Conservation (phyloP, 2,797 vertebrate genomes). For the Thaleichthys pacificus region DNA sequence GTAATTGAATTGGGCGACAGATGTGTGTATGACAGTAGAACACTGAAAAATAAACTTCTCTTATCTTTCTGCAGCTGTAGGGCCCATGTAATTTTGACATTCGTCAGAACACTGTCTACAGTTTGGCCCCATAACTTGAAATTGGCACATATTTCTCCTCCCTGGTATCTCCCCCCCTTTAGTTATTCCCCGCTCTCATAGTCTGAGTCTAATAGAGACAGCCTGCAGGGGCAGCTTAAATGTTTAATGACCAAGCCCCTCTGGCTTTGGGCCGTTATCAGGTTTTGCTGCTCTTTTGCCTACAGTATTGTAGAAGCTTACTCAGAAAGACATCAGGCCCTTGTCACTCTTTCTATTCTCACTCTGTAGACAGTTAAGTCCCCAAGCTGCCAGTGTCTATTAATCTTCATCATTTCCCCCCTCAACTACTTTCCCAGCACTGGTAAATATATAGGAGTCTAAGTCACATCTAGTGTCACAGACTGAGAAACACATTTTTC, state of each 20-base stretch:
- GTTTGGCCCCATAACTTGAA: conserved; percentile 3
- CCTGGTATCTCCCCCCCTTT: conserved; percentile 13
- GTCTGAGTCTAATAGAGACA: conserved; percentile 41
- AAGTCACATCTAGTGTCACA: conserved; percentile 51
- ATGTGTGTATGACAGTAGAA: conserved; percentile 22
- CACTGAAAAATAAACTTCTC: background rate
- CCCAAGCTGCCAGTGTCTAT: conserved; percentile 65
- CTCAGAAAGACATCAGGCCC: conserved; percentile 56
- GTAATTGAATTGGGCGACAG: conserved; percentile 48
- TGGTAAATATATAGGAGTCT: conserved; percentile 54
- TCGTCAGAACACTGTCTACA: conserved; percentile 5
- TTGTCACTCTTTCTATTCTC: conserved; percentile 62
- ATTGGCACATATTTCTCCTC: conserved; percentile 17
- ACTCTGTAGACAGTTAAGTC: conserved; percentile 58
- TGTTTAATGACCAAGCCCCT: conserved; percentile 62
- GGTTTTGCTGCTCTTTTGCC: conserved; percentile 58
- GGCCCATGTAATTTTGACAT: conserved; percentile 13
- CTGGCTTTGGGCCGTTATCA: conserved; percentile 34
- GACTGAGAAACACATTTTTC: conserved; percentile 49
- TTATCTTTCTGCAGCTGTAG: background rate
- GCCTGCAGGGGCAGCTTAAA: conserved; percentile 54
- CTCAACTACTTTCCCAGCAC: conserved; percentile 37
- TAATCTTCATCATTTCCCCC: conserved; percentile 67
- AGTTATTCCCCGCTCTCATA: conserved; percentile 23
- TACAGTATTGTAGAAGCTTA: conserved; percentile 62